Base-by-base conservation (phyloP, 2,797 vertebrate species). In the Cirrhinus mrigala region DNA sequence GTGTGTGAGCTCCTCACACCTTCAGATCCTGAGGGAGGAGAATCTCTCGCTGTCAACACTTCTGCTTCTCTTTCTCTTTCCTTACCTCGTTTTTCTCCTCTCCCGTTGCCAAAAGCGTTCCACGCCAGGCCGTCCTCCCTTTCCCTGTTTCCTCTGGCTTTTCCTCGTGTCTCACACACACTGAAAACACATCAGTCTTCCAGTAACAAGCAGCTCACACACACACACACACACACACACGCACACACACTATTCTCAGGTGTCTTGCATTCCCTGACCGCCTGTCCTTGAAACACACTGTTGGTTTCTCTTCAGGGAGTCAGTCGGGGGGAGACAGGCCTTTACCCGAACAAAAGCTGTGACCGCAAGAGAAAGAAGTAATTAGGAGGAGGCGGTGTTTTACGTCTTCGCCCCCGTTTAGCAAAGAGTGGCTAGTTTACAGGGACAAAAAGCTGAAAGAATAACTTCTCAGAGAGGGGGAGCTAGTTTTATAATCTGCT, bases 391-490 rank as follows among this genome's bases (percentile, higher is more conserved):
- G 69, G 88, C 83, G 88, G 82, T 85, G 29, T 92, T 93, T 91
- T 91, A 91, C 89, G 87, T 88, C 86, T 74, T 87, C 50, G 52
- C 74, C 22, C 73, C 58, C 64, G 0, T 81, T 75, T 83, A 58
- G 33, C 81, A 58, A 37, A 52, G 81, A 71, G 71, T 71, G 85
- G 24, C 24, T 74, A 40, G 5, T 70, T 75, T 82, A 70, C 68
- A 64, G 5, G 52, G 20, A 78, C 77, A 86, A 88, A 64, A 87
- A 89, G 91, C 91, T 91, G 85, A 90, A 91, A 88, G 91, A 93
- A 93, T 91, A 91, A 94, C 89, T 90, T 87, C 85, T 92, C 90
- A 91, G 87, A 92, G 89, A 91, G 87, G 82, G 78, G 89, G 86
- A 86, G 7, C 85, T 62, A 44, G 89, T 90, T 93, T 92, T 88